These are phyloP conservation scores for Melanotus villosus DNA, from an alignment of 2,888 invertebrate genomes.

Conservation along the genomic window DNA sequence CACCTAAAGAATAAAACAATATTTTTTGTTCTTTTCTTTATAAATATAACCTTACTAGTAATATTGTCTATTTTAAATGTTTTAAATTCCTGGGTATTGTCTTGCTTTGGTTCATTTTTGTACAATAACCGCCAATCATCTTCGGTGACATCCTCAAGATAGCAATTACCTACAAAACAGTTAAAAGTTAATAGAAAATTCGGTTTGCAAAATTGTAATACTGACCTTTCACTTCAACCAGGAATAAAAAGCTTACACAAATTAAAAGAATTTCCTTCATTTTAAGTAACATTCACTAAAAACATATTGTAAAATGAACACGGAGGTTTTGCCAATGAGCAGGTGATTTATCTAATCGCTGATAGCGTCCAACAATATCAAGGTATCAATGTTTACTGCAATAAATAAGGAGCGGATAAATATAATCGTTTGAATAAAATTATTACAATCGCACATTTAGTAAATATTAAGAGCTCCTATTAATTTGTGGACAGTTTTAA, in stretches of 20 bases:
- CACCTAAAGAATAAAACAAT: not conserved
- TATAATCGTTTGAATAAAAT: not conserved
- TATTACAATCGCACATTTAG: not conserved
- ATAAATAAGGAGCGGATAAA: not conserved
- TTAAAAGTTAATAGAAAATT: not conserved
- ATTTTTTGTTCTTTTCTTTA: not conserved
- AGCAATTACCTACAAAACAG: not conserved
- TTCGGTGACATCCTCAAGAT: not conserved
- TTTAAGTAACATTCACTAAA: not conserved
- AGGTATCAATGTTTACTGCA: not conserved
- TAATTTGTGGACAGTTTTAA: not conserved
- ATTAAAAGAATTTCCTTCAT: not conserved
- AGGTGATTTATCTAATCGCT: slow-evolving; percentile 11
- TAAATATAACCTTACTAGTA: slow-evolving; percentile 1
- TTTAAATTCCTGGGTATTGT: slow-evolving; percentile 19
- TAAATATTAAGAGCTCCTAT: not conserved
- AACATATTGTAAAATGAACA: not conserved
- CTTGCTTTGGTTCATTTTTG: slow-evolving; percentile 23
- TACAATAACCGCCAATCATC: slow-evolving; percentile 24
- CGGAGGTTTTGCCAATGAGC: not conserved
- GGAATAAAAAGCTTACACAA: not conserved
- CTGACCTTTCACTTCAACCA: not conserved
- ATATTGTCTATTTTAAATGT: slow-evolving; percentile 22
- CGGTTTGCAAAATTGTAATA: not conserved
- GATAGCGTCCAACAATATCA: slow-evolving; percentile 3